Conservation (phyloP, 2,797 vertebrate species). For the Salarias fasciatus region DNA sequence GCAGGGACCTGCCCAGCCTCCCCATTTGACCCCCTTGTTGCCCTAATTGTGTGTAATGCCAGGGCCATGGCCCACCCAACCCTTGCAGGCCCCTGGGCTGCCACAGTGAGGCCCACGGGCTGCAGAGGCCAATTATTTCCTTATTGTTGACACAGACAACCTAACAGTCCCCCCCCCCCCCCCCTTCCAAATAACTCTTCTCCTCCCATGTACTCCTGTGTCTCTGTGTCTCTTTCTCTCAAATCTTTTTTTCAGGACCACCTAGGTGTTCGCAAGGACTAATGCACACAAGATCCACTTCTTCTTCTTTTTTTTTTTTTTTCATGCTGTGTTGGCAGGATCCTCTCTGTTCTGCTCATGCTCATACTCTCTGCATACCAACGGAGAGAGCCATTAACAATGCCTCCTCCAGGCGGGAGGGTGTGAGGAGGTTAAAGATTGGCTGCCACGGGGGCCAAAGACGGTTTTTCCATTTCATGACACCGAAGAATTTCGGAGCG, state of each 20-base stretch:
- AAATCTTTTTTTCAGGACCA: constrained; percentile 69
- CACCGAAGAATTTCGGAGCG: too few species aligned
- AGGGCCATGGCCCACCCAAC: constrained; percentile 62
- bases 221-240: constrained; percentile 38
- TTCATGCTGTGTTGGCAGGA: constrained; percentile 57
- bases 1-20: constrained; percentile 64
- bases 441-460: constrained; percentile 38
- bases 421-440: constrained; percentile 62
- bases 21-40: constrained; percentile 75
- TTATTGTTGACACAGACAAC: constrained; percentile 80
- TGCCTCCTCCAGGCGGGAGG: constrained; percentile 52
- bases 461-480: constrained; percentile 57
- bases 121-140: constrained; percentile 75
- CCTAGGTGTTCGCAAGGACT: constrained; percentile 66
- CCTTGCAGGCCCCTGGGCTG: constrained; percentile 36
- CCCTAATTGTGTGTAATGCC: constrained; percentile 80
- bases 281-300: constrained; percentile 40
- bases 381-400: constrained; percentile 64
- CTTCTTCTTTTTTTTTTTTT: too few species aligned
- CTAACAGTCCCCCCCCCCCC: constrained; percentile 67
- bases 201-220: constrained; percentile 61
- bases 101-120: constrained; percentile 48
- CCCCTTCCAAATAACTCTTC: constrained; percentile 70
- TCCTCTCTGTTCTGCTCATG: constrained; percentile 60
- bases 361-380: constrained; percentile 71